phyloP scores from a whole-genome alignment of 2,888 invertebrate genomes.

The Nebria salina region DNA sequence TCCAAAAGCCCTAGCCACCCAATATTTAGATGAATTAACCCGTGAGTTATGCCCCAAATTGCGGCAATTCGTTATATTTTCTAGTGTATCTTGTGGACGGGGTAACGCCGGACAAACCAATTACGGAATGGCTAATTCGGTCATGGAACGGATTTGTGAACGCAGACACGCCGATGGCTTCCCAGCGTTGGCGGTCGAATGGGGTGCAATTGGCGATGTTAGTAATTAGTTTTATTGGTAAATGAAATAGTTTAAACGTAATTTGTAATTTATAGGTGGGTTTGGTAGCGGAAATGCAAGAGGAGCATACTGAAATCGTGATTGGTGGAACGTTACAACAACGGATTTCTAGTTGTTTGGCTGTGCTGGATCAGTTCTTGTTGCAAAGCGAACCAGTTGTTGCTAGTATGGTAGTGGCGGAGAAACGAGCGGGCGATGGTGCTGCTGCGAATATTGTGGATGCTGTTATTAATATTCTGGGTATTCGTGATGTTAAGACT shows the following conservation, averaged over 20 bases:
- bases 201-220: constrained; percentile 93
- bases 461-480: constrained; percentile 72
- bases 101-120: constrained; percentile 93
- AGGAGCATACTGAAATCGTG: constrained; percentile 60
- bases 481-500: constrained; percentile 74
- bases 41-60: constrained; percentile 68
- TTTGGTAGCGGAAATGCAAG: constrained; percentile 70
- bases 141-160: constrained; percentile 90
- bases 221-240: constrained; percentile 57
- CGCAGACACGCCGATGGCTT: constrained; percentile 73
- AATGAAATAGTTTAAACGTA: neutral
- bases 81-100: constrained; percentile 89
- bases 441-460: constrained; percentile 76
- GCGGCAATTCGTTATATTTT: constrained; percentile 88
- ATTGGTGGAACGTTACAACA: constrained; percentile 75
- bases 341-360: constrained; percentile 71
- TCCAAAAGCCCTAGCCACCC: constrained; percentile 86
- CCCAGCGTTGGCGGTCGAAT: constrained; percentile 87
- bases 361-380: constrained; percentile 75
- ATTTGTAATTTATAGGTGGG: constrained; percentile 63
- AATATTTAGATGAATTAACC: constrained; percentile 76
- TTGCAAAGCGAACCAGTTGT: constrained; percentile 74
- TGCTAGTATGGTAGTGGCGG: constrained; percentile 87
- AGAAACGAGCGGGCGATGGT: constrained; percentile 73
- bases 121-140: constrained; percentile 90